These are phyloP conservation scores for Natator depressus DNA, from an alignment of 2,113 vertebrate genomes.

Conservation along the genomic window DNA sequence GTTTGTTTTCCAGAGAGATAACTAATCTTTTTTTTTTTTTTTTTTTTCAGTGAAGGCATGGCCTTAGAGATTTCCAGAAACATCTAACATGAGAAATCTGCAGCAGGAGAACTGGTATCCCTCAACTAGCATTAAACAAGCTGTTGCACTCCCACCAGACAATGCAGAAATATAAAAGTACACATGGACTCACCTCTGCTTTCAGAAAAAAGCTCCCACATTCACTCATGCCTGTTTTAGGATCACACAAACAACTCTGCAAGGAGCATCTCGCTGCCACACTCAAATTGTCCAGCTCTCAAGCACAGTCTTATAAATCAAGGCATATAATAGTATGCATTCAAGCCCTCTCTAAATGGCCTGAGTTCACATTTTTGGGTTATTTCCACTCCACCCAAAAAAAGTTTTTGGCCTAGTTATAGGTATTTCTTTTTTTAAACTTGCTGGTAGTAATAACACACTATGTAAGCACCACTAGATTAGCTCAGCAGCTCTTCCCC, in stretches of 20 bases:
- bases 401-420: conserved; percentile 2
- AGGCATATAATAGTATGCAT: not conserved
- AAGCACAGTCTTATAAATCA: not conserved
- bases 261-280: not conserved
- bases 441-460: not conserved
- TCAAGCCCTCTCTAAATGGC: not conserved
- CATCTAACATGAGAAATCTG: not conserved
- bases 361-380: not conserved
- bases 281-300: not conserved
- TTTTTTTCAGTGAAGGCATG: not conserved
- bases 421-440: conserved; percentile 47
- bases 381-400: conserved; percentile 1
- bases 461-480: not conserved
- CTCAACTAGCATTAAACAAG: not conserved
- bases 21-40: not conserved
- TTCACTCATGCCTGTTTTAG: not conserved
- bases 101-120: not conserved
- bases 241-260: not conserved
- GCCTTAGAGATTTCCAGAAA: not conserved
- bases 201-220: not conserved
- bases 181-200: not conserved
- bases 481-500: not conserved
- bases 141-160: not conserved
- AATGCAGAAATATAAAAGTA: not conserved
- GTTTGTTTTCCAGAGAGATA: not conserved